Evolutionary conservation across 2,888 invertebrate species (phyloP).

Genomic region (Athalia circularis): DNA sequence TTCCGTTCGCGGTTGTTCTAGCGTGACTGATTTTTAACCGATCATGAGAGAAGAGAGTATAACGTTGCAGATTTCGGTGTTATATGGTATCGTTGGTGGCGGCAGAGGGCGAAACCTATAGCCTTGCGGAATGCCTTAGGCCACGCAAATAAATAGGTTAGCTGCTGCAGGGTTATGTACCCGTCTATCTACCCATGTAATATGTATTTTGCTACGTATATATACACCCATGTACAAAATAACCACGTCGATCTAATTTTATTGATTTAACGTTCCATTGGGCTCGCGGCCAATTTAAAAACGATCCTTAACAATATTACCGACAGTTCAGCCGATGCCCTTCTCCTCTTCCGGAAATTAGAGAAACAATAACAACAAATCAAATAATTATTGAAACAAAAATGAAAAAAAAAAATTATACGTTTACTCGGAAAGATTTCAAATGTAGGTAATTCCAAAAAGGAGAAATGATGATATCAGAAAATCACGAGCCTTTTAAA

Average conservation of each 20-base stretch:
- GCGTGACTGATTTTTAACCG: slow-evolving; percentile 28
- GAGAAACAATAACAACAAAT: background rate
- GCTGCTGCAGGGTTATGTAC: background rate
- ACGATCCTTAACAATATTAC: slow-evolving; percentile 13
- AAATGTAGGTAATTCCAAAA: no score
- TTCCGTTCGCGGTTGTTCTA: slow-evolving; percentile 31
- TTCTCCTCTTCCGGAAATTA: background rate
- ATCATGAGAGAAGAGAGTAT: background rate
- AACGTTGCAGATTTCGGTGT: no score
- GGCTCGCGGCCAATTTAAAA: slow-evolving; percentile 27
- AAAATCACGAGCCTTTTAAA: no score
- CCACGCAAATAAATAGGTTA: slow-evolving; percentile 30
- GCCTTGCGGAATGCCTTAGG: slow-evolving; percentile 8
- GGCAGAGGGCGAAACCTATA: background rate
- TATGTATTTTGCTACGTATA: background rate
- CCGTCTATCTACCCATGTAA: background rate
- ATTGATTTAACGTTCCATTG: slow-evolving; percentile 36
- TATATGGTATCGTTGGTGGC: background rate
- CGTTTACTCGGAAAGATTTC: no score
- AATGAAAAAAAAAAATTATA: no score
- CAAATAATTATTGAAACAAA: background rate
- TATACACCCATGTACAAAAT: background rate
- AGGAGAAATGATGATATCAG: no score
- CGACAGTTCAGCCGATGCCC: background rate
- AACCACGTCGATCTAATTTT: slow-evolving; percentile 22